phyloP scores from a whole-genome alignment of 2,888 invertebrate species.

The Gastracanthus pulcherrimus region DNA sequence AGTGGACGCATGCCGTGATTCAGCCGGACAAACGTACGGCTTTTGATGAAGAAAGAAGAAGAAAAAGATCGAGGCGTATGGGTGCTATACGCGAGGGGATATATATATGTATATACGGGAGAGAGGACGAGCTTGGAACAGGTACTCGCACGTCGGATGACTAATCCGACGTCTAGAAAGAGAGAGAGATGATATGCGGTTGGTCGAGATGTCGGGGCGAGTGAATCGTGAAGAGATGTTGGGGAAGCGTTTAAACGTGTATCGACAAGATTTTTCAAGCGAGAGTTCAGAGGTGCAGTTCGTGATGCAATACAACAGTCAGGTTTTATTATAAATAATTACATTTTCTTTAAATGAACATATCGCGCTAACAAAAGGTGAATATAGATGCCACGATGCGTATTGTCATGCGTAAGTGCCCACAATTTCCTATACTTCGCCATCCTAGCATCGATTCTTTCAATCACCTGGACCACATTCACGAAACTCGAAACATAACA shows the following conservation, averaged over 20 bases:
- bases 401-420: neutral
- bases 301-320: too few relatives aligned
- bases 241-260: neutral
- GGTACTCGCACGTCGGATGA: slow-evolving; percentile 28
- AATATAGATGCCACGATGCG: too few relatives aligned
- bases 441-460: too few relatives aligned
- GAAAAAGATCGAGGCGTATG: neutral
- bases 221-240: too few relatives aligned
- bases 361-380: too few relatives aligned
- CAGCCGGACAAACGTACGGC: neutral
- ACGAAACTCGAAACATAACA: neutral
- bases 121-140: neutral
- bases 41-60: neutral
- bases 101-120: neutral
- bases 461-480: neutral
- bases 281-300: too few relatives aligned
- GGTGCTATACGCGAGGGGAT: neutral
- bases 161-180: neutral
- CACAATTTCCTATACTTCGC: neutral
- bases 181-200: neutral
- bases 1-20: slow-evolving; percentile 41
- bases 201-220: neutral
- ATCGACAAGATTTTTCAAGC: neutral
- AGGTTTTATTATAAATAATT: too few relatives aligned
- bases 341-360: neutral